A percentile compares a stretch with the other conserved stretches of the same genome.
Evolutionary conservation across 2,888 invertebrate genomes (phyloP).

Genomic region (Caenorhabditis parvicauda): DNA sequence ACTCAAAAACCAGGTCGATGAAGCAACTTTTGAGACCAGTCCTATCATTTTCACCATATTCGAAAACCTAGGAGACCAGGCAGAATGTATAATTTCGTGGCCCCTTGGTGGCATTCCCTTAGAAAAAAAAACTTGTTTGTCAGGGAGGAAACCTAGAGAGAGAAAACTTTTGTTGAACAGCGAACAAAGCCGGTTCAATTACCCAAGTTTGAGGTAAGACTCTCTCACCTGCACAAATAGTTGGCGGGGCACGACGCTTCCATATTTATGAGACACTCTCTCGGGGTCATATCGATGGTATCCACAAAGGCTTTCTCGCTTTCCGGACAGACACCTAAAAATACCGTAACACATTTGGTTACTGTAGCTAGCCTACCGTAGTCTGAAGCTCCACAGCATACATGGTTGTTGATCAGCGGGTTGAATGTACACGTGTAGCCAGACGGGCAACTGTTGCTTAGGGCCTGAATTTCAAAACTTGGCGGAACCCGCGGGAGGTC

Average conservation of each 20-base stretch:
- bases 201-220: no score
- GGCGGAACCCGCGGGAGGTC: no score
- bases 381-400: slow-evolving; percentile 53
- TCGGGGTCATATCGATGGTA: slow-evolving; percentile 39
- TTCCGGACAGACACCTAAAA: slow-evolving; percentile 43
- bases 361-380: slow-evolving; percentile 12
- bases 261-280: slow-evolving; percentile 45
- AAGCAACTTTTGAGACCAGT: no score
- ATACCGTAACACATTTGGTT: neutral
- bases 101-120: no score
- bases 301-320: slow-evolving; percentile 55
- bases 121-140: no score
- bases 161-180: no score
- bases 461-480: slow-evolving; percentile 11
- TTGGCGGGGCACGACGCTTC: slow-evolving; percentile 41
- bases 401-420: slow-evolving; percentile 40
- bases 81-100: no score
- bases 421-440: slow-evolving; percentile 44
- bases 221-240: slow-evolving; percentile 45
- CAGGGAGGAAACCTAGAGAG: no score
- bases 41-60: no score
- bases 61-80: no score
- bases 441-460: slow-evolving; percentile 36
- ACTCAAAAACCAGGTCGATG: no score
- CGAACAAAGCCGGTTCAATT: no score